These are phyloP conservation scores for Entelurus aequoreus DNA, from an alignment of 2,113 vertebrate species.

Conservation along the genomic window DNA sequence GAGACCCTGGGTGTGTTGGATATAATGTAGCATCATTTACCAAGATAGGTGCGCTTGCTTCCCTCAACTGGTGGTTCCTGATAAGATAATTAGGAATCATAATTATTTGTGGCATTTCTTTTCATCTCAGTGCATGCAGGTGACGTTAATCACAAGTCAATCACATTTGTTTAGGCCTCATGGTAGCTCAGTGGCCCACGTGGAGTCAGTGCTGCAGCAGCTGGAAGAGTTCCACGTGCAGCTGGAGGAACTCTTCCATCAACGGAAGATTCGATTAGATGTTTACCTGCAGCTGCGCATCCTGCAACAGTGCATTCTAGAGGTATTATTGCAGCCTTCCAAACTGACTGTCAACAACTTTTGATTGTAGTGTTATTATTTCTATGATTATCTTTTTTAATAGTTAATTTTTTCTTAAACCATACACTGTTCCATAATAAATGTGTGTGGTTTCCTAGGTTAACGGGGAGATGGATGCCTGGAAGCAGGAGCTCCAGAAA, in stretches of 20 bases:
- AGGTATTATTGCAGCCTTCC: conserved; percentile 38
- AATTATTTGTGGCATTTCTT: neutral
- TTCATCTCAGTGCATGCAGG: neutral
- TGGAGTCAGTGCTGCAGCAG: conserved; percentile 65
- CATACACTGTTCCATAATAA: neutral
- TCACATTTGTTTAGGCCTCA: conserved; percentile 52
- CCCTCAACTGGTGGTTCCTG: neutral
- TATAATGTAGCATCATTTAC: conserved; percentile 5
- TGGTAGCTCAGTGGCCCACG: conserved; percentile 65
- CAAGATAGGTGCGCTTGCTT: neutral
- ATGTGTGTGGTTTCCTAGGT: conserved; percentile 69
- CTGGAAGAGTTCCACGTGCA: conserved; percentile 65
- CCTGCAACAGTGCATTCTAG: conserved; percentile 65
- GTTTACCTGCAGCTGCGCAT: conserved; percentile 64
- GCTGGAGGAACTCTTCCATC: conserved; percentile 68
- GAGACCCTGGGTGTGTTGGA: conserved; percentile 5
- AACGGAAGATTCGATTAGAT: conserved; percentile 62
- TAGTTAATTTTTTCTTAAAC: neutral
- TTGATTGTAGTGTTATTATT: neutral
- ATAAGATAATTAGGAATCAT: neutral
- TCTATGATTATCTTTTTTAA: too few species aligned
- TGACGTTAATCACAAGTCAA: neutral
- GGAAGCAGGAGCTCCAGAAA: conserved; percentile 93
- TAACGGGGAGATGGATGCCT: conserved; percentile 91
- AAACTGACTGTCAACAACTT: neutral